phyloP scores from a whole-genome alignment of 2,797 vertebrate species.

The Lemur catta region DNA sequence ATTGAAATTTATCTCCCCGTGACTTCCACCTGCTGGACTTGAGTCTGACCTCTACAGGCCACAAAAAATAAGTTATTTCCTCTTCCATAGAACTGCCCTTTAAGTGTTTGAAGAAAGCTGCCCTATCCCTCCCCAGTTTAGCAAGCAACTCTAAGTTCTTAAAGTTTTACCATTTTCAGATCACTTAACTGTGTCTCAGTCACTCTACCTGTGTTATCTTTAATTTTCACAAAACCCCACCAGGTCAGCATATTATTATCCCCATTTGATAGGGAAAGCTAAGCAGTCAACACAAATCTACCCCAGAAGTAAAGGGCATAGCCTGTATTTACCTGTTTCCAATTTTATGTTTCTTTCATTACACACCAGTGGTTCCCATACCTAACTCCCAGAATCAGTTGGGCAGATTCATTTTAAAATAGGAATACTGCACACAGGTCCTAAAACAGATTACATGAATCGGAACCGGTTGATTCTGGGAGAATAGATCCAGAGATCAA shows the following conservation, averaged over 20 bases:
- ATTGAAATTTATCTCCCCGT: background rate
- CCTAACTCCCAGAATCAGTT: background rate
- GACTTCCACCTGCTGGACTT: background rate
- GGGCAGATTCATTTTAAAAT: slow-evolving; percentile 13
- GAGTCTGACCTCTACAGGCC: background rate
- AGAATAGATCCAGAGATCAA: background rate
- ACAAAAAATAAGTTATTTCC: background rate
- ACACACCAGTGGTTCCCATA: background rate
- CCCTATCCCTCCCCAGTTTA: background rate
- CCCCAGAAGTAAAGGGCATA: background rate
- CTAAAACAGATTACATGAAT: background rate
- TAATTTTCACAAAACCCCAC: background rate
- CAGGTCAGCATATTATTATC: background rate
- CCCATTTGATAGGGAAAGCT: background rate
- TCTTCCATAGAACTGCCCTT: background rate
- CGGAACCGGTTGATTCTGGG: background rate
- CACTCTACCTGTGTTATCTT: background rate
- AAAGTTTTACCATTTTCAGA: background rate
- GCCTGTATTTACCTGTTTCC: background rate
- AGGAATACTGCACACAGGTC: background rate
- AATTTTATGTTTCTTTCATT: background rate
- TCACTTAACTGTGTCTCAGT: background rate
- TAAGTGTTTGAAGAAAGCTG: slow-evolving; percentile 23
- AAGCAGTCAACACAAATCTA: background rate
- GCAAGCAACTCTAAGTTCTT: background rate